phyloP scores from a whole-genome alignment of 2,797 vertebrate genomes.

The Lagodon rhomboides region DNA sequence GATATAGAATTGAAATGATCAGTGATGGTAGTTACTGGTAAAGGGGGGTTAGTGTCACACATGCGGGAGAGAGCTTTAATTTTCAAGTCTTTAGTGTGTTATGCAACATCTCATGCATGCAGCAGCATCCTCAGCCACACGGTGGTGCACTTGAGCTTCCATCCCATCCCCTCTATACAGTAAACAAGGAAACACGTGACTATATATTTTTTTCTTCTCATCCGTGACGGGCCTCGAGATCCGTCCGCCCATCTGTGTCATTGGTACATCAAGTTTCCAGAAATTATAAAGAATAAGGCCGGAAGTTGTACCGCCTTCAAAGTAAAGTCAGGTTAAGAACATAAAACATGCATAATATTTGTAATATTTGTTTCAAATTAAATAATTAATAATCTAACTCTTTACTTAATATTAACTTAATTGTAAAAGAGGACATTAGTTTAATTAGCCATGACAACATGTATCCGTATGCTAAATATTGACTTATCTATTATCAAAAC shows the following conservation, averaged over 20 bases:
- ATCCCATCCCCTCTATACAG: constrained; percentile 29
- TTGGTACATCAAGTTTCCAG: constrained; percentile 7
- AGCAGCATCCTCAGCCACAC: constrained; percentile 19
- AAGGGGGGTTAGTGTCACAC: too few species aligned
- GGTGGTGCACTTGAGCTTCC: constrained; percentile 11
- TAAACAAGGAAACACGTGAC: constrained; percentile 86
- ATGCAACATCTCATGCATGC: neutral
- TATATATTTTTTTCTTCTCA: constrained; percentile 24
- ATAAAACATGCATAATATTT: neutral
- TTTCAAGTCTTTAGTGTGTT: neutral
- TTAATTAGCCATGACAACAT: neutral
- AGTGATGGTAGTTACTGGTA: neutral
- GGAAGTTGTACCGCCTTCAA: neutral
- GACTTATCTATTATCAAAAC: neutral
- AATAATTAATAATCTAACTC: neutral
- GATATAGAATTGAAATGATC: neutral
- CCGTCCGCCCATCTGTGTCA: constrained; percentile 51
- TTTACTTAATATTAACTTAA: neutral
- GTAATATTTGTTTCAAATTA: neutral
- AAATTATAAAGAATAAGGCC: rapidly evolving
- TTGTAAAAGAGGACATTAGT: too few species aligned
- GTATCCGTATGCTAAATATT: too few species aligned
- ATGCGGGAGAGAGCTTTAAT: too few species aligned
- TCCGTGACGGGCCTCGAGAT: constrained; percentile 51
- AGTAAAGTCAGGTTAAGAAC: neutral